Evolutionary conservation across 2,797 vertebrate species (phyloP).

Genomic region (Lepilemur ruficaudatus): DNA sequence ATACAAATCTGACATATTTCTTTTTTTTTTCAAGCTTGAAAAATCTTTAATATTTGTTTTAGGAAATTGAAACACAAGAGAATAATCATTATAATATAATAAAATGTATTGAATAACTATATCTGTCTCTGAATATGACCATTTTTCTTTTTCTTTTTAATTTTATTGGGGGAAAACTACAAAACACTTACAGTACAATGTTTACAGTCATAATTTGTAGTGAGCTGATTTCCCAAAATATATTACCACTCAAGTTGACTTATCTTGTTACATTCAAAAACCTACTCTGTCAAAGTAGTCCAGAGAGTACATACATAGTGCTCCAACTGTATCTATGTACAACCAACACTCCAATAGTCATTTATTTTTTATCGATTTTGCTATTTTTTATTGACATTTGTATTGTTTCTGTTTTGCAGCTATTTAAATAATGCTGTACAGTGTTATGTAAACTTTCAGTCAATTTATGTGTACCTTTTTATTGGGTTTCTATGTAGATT

Average conservation of each 20-base stretch:
- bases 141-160: not conserved
- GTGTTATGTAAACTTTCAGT: not conserved
- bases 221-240: no score
- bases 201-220: no score
- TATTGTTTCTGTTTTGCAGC: not conserved
- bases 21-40: not conserved
- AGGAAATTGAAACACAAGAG: not conserved
- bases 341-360: no score
- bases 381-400: slow-evolving; percentile 9
- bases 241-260: no score
- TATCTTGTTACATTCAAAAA: no score
- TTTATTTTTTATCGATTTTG: not conserved
- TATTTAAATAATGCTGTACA: not conserved
- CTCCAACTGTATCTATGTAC: no score
- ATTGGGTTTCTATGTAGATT: not conserved
- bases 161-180: no score
- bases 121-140: not conserved
- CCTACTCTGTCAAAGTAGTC: no score
- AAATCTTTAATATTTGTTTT: slow-evolving; percentile 15
- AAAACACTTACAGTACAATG: no score
- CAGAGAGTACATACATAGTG: no score
- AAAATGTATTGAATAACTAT: not conserved
- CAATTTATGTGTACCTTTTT: not conserved
- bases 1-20: not conserved
- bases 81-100: not conserved